A percentile compares a stretch with the other conserved stretches of the same genome.
phyloP scores from a whole-genome alignment of 2,888 invertebrate genomes.

The Lasioglossum villosulum region DNA sequence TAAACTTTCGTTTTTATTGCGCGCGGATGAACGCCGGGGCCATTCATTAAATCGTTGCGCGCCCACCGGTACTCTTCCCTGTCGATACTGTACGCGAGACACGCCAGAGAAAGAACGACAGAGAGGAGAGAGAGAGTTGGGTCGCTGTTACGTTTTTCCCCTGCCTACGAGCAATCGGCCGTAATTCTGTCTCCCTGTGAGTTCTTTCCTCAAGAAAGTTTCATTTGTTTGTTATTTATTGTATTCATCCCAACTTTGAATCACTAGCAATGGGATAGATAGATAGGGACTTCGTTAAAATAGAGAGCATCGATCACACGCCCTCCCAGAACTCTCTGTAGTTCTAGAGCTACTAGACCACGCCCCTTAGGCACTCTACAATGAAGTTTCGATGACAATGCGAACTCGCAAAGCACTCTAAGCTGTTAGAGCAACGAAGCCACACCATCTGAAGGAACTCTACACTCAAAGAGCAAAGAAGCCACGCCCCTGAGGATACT shows the following conservation, averaged over 20 bases:
- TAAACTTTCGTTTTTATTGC: slow-evolving; percentile 69
- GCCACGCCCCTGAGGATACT: too few relatives aligned
- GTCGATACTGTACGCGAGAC: not conserved
- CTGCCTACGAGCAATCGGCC: slow-evolving; percentile 49
- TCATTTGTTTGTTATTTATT: too few relatives aligned
- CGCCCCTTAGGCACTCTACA: not conserved
- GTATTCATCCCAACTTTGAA: too few relatives aligned
- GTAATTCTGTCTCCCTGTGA: not conserved
- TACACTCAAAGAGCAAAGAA: too few relatives aligned
- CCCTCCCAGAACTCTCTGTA: not conserved
- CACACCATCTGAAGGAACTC: too few relatives aligned
- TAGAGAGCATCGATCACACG: not conserved
- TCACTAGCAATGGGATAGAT: too few relatives aligned
- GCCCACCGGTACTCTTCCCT: not conserved
- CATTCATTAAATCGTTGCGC: slow-evolving; percentile 67
- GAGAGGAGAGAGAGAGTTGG: not conserved
- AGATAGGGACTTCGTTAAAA: not conserved
- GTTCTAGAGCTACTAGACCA: not conserved
- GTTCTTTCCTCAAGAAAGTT: not conserved
- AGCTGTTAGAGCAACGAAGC: too few relatives aligned
- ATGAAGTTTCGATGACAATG: not conserved
- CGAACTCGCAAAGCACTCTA: too few relatives aligned
- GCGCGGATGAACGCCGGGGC: slow-evolving; percentile 64
- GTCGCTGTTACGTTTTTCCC: slow-evolving; percentile 23
- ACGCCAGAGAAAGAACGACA: not conserved